Percentiles rank a stretch among this genome's conserved stretches.
phyloP scores from a whole-genome alignment of 1,140 invertebrate species.

The Sarcophaga bullata region DNA sequence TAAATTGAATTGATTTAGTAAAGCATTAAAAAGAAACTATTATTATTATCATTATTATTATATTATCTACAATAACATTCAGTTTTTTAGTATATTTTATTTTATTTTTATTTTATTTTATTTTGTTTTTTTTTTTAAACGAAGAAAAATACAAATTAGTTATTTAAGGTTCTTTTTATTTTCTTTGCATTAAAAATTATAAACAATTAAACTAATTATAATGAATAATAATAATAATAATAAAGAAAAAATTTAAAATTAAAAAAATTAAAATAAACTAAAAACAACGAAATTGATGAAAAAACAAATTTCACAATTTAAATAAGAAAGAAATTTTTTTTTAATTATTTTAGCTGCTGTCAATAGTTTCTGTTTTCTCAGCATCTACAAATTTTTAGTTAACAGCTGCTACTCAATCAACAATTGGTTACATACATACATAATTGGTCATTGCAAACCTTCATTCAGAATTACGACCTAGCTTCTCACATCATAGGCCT shows the following conservation, averaged over 20 bases:
- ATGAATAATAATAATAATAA: not conserved
- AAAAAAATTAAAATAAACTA: not conserved
- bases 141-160: slow-evolving; percentile 20
- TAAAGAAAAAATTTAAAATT: not conserved
- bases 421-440: no score
- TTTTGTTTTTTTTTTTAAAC: not conserved
- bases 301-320: no score
- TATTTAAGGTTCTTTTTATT: slow-evolving; percentile 15
- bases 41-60: not conserved
- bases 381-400: no score
- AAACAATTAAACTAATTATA: not conserved
- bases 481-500: no score
- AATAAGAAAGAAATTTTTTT: no score
- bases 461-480: no score
- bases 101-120: no score
- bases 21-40: not conserved
- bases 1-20: not conserved
- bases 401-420: no score
- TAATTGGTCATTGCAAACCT: no score
- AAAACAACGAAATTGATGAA: no score
- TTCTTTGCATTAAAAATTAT: not conserved
- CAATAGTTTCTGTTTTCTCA: no score
- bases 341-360: no score
- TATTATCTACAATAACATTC: not conserved
- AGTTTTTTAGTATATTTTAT: not conserved